phyloP scores from a whole-genome alignment of 2,113 vertebrate genomes.

The Pristiophorus japonicus region DNA sequence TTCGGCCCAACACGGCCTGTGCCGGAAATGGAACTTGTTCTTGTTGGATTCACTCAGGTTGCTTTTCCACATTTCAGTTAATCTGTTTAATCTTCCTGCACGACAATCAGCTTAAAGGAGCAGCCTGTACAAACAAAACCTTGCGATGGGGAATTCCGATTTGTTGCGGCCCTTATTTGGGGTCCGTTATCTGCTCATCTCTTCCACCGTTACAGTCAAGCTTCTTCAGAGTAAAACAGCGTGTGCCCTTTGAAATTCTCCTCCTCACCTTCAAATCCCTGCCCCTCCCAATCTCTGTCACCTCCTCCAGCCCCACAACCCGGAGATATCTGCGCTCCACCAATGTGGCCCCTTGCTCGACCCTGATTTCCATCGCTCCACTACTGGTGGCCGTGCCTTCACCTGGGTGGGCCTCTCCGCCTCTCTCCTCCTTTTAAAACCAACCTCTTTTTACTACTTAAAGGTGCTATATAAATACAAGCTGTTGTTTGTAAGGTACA shows the following conservation, averaged over 20 bases:
- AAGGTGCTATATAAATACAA: background rate
- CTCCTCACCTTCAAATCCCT: background rate
- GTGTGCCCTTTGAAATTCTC: background rate
- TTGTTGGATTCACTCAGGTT: no score
- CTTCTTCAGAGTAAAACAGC: background rate
- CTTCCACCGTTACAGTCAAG: background rate
- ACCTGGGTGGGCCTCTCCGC: background rate
- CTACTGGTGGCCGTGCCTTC: background rate
- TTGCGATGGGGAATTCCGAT: background rate
- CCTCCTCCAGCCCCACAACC: background rate
- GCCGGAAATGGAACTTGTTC: no score
- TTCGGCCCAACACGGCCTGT: no score
- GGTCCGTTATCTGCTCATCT: background rate
- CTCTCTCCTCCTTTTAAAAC: background rate
- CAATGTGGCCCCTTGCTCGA: background rate
- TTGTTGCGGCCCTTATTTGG: background rate
- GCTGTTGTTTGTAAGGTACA: background rate
- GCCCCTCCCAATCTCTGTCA: background rate
- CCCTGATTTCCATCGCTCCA: background rate
- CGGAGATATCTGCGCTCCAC: background rate
- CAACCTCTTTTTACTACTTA: background rate
- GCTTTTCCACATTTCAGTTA: no score
- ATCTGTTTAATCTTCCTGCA: background rate
- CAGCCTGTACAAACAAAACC: background rate
- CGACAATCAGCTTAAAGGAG: background rate